A percentile compares a stretch with the other conserved stretches of the same genome.
Evolutionary conservation across 2,797 vertebrate genomes (phyloP).

Genomic region (Chaunax sp.): DNA sequence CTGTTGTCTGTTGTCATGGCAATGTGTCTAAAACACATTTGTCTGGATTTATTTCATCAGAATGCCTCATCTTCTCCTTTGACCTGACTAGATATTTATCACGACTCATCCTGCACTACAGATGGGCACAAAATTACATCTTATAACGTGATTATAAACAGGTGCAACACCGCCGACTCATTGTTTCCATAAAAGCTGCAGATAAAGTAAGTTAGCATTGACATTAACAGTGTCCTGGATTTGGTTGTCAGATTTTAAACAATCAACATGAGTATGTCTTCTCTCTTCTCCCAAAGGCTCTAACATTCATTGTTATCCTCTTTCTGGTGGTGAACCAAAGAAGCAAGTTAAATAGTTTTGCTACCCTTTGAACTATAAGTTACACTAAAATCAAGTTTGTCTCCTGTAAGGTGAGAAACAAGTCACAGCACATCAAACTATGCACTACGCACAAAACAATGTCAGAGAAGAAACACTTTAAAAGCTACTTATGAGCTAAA

Average conservation of each 20-base stretch:
- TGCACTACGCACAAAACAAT: slow-evolving; percentile 15
- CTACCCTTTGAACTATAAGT: slow-evolving; percentile 9
- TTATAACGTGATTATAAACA: slow-evolving; percentile 4
- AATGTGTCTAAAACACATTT: no score
- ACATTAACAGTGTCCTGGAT: neutral
- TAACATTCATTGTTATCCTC: neutral
- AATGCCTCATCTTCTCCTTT: neutral
- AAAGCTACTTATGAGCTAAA: slow-evolving; percentile 1
- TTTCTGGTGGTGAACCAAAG: no score
- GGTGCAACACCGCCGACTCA: neutral
- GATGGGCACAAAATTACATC: slow-evolving; percentile 3
- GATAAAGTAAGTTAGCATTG: neutral
- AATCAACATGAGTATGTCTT: neutral
- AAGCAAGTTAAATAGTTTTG: no score
- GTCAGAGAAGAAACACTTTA: slow-evolving; percentile 19
- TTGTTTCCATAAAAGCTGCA: neutral
- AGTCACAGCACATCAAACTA: slow-evolving; percentile 34
- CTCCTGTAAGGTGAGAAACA: slow-evolving; percentile 24
- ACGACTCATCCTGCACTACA: neutral
- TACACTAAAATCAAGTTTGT: no score
- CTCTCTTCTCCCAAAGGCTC: neutral
- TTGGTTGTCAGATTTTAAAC: slow-evolving; percentile 10
- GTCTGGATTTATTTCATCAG: slow-evolving; percentile 2
- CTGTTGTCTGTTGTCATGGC: no score
- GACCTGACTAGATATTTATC: neutral